Conservation (phyloP, 2,888 invertebrate species). For the Hofmannophila pseudospretella region DNA sequence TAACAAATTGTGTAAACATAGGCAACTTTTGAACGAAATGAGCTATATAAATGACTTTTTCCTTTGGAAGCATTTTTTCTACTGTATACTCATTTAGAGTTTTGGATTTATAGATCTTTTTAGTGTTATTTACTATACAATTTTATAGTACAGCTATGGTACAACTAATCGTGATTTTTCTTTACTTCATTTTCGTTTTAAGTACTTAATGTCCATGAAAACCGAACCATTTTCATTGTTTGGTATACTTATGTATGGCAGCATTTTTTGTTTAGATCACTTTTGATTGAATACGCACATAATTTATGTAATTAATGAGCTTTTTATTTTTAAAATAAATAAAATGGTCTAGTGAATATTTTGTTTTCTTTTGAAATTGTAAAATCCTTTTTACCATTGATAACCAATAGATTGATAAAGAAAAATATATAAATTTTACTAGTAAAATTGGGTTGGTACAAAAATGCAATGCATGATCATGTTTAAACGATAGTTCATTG, state of each 20-base stretch:
- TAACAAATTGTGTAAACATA: slow-evolving; percentile 72
- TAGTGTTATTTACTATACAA: slow-evolving; percentile 63
- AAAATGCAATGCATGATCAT: too few relatives aligned
- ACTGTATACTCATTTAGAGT: slow-evolving; percentile 70
- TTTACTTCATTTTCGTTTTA: slow-evolving; percentile 34
- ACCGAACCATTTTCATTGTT: slow-evolving; percentile 56
- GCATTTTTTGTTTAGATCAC: slow-evolving; percentile 42
- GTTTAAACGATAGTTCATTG: too few relatives aligned
- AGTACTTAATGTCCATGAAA: slow-evolving; percentile 67
- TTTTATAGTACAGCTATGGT: slow-evolving; percentile 47
- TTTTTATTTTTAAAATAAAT: slow-evolving; percentile 68
- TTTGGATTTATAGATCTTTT: slow-evolving; percentile 76
- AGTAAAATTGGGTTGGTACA: too few relatives aligned
- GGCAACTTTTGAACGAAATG: slow-evolving; percentile 64
- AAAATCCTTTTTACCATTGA: too few relatives aligned
- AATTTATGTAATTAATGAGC: slow-evolving; percentile 72
- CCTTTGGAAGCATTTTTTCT: slow-evolving; percentile 72
- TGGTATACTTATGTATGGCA: slow-evolving; percentile 39
- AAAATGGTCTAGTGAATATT: slow-evolving; percentile 61
- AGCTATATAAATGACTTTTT: slow-evolving; percentile 59
- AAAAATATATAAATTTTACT: too few relatives aligned
- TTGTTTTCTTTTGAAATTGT: slow-evolving; percentile 25
- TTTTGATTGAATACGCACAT: slow-evolving; percentile 67
- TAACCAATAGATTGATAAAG: too few relatives aligned
- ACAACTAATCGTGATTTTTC: neutral